Evolutionary conservation across 2,888 invertebrate species (phyloP), one percentile per base, ranked within the genome.

Genomic region (Epinotia brunnichana): DNA sequence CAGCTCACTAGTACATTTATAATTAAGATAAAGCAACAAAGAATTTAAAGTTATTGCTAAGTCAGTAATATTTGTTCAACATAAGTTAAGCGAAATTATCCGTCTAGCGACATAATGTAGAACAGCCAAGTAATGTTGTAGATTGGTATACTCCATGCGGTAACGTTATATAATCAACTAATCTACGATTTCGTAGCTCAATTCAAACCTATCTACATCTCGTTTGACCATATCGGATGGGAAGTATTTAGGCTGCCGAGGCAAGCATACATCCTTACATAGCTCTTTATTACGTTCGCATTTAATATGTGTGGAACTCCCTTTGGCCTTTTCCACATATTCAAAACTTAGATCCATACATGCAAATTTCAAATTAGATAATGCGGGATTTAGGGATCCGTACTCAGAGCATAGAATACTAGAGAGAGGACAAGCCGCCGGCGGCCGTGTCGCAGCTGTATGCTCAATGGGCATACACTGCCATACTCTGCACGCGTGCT

Each of bases 221-320:
- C 66, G 56, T 56, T 66, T 54, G n/a, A 1, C 66, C 66, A 56
- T 41, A 66, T 66, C 54, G 54, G 66, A 66, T 66, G 66, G 21
- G 10, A 56, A 54, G 54, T 66, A 66, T 66, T 66, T 66, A 66
- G 66, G 54, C 39, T 62, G 48, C 11, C 24, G 48, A 48, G 24
- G 54, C 54, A 21, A 64, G 7, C 54, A 56, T 21, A 51, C 48
- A 51, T 62, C 59, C 68, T 35, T 54, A 54, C 54, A 66, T 66
- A 54, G 64, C 21, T 54, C 15, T 35, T 39, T 54, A 39, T 39
- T 54, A 39, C 53, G 35, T 53, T 54, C 39, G 54, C 15, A 39
- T 51, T 35, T 44, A 24, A 10, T 51, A 62, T 48, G 29, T n/a
- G 17, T 24, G n/a, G 29, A 62, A 24, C 48, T 29, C 48, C 24